Conservation (phyloP, 1,140 invertebrate species). For the Marisa cornuarietis region DNA sequence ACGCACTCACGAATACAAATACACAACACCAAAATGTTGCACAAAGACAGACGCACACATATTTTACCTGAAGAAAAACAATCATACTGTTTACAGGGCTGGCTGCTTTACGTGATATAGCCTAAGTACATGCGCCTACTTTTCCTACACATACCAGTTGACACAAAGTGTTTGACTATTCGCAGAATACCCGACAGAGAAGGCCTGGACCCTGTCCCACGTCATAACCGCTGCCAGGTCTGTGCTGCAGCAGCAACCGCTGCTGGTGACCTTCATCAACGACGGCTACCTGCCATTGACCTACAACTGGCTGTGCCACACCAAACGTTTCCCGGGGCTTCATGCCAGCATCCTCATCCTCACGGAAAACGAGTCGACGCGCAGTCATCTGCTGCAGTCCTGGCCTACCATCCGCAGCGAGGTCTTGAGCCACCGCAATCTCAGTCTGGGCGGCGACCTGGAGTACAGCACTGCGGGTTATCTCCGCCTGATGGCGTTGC, state of each 20-base stretch:
- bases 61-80: no score
- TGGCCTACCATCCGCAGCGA: neutral
- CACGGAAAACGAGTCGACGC: neutral
- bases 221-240: neutral
- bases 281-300: constrained; percentile 13
- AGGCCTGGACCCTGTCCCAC: neutral
- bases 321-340: neutral
- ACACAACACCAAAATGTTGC: no score
- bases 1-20: no score
- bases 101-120: no score
- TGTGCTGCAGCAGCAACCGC: neutral
- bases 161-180: neutral
- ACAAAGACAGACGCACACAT: no score
- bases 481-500: constrained; percentile 1
- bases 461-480: constrained; percentile 7
- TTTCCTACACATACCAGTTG: neutral
- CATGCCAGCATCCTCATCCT: neutral
- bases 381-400: neutral
- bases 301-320: constrained; percentile 21
- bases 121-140: neutral
- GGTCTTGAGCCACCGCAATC: neutral
- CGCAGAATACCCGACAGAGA: neutral
- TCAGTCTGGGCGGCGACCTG: neutral
- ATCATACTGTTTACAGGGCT: no score
- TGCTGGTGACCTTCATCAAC: constrained; percentile 20